Evolutionary conservation across 2,888 invertebrate genomes (phyloP).

Genomic region (Callosobruchus maculatus): DNA sequence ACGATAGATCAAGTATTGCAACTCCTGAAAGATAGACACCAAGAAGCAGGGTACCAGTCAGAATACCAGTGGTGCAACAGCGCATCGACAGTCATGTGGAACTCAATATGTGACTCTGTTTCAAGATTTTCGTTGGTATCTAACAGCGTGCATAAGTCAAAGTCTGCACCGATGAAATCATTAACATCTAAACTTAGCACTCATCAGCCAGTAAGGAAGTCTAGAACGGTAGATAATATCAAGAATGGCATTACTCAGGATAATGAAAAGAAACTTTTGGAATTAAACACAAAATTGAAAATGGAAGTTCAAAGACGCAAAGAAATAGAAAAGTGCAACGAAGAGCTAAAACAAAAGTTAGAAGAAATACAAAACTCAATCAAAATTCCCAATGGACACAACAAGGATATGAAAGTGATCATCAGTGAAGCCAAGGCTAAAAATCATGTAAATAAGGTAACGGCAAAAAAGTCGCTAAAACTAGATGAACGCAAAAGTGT

Average conservation of each 20-base stretch:
- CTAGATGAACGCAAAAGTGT: constrained; percentile 4
- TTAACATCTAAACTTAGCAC: constrained; percentile 11
- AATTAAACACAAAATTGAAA: constrained; percentile 58
- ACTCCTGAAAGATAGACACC: constrained; percentile 38
- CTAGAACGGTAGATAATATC: constrained; percentile 16
- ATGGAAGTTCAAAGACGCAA: constrained; percentile 61
- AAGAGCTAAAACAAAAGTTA: constrained; percentile 59
- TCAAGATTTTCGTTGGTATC: constrained; percentile 25
- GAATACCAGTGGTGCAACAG: constrained; percentile 45
- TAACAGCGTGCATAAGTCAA: constrained; percentile 31
- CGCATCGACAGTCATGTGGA: constrained; percentile 30
- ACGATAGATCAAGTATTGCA: constrained; percentile 41
- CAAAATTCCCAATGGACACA: constrained; percentile 10
- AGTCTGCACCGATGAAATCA: constrained; percentile 35
- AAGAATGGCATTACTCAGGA: constrained; percentile 16
- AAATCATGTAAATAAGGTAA: neutral
- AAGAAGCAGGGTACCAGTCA: constrained; percentile 28
- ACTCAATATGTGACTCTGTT: constrained; percentile 26
- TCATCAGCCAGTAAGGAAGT: constrained; percentile 4
- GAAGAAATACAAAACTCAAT: constrained; percentile 49
- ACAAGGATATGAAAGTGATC: constrained; percentile 15
- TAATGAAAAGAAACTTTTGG: constrained; percentile 23
- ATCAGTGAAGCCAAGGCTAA: neutral
- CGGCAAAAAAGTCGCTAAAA: neutral
- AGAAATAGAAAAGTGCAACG: constrained; percentile 60